Evolutionary conservation across 2,888 invertebrate species (phyloP).

Genomic region (Acronicta alni): DNA sequence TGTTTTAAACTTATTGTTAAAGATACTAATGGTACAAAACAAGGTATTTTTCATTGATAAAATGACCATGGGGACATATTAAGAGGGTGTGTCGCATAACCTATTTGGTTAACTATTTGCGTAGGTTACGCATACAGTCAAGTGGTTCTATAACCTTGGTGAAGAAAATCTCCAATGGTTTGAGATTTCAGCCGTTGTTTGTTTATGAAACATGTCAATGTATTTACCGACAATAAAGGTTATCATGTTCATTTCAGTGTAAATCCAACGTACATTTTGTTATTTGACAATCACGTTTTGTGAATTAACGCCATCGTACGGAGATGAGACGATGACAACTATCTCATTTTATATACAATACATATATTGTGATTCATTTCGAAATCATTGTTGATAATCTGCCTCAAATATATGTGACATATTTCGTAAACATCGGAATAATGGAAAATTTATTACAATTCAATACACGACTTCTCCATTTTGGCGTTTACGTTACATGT

Average conservation of each 20-base stretch:
- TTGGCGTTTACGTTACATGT: not conserved
- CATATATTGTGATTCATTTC: conserved; percentile 35
- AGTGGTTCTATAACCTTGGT: conserved; percentile 13
- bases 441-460: conserved; percentile 13
- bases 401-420: conserved; percentile 23
- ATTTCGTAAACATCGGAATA: conserved; percentile 7
- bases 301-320: conserved; percentile 45
- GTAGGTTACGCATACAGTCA: conserved; percentile 7
- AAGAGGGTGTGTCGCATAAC: conserved; percentile 14
- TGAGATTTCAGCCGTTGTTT: conserved; percentile 33
- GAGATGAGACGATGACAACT: conserved; percentile 19
- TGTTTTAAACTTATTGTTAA: not conserved
- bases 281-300: conserved; percentile 60
- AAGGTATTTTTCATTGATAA: conserved; percentile 14
- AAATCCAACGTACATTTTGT: conserved; percentile 51
- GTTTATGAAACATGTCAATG: conserved; percentile 24
- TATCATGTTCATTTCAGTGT: conserved; percentile 51
- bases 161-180: conserved; percentile 22
- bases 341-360: conserved; percentile 34
- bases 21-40: not conserved
- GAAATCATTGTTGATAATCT: conserved; percentile 25
- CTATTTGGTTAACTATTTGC: conserved; percentile 15
- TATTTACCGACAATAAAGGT: conserved; percentile 48
- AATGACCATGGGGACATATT: conserved; percentile 8
- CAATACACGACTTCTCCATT: not conserved